Base-by-base conservation (phyloP, 2,888 invertebrate species). In the Pteria penguin region DNA sequence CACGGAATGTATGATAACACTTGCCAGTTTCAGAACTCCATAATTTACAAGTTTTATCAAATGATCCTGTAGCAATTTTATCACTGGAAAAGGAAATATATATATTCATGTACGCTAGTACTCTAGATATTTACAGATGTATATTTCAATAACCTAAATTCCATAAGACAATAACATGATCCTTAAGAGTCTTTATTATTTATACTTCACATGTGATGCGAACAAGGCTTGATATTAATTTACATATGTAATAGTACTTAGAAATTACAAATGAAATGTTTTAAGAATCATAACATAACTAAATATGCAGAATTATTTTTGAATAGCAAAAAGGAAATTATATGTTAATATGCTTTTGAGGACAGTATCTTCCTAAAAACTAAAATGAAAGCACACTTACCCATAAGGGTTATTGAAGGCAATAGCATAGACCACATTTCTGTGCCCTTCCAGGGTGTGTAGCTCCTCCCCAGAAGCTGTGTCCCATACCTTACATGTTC, bases 401-500 rank as follows among this genome's bases (percentile, higher is more conserved):
- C 96, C 96, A 82, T 93, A 92, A 8, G 96, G 95, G 87, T 92
- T 92, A 82, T 96, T 96, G 91, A 95, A 96, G 62, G 94, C 94
- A 54, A 96, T 96, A 11, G 95, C 94, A 92, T 96, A 96, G 11
- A 96, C 96, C 70, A 96, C 96, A 92, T 96, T 96, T 84, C 95
- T 94, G 86, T 96, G 96, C 24, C 96, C 96, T 36, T 94, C 92
- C 52, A 96, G 93, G 4, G 95, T 94, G 88, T 94, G 94, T 86
- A 95, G 91, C 90, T 96, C 95, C 77, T 93, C 93, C 57, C 96
- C 96, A 14, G 94, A 93, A 78, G 95, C 94, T 78, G 96, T 95
- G 91, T 95, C 94, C 95, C 96, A 96, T 72, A 96, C 93, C 91
- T 96, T 95, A 92, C 96, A 96, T 24, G 96, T 96, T 82, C 96